Evolutionary conservation across 2,888 invertebrate species (phyloP), one percentile per base, ranked within the genome.

Genomic region (Flexamia atlantica): DNA sequence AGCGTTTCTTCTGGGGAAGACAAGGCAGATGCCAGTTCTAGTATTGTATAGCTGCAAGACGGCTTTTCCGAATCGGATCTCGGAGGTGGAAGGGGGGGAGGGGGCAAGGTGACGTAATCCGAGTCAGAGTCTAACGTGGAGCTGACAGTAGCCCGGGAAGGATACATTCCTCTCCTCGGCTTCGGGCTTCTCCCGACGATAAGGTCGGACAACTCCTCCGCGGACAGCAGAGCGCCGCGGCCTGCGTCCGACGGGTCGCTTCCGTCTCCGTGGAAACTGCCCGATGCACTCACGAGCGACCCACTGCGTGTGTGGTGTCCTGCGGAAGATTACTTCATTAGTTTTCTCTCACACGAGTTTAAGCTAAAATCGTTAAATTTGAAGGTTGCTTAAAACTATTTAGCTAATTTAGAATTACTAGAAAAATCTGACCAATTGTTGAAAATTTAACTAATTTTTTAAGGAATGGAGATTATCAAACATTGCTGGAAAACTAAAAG

Each of bases 71-170:
- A 84, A 20, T 84, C 84, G 14, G 84, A 79, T 30, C 84, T 40
- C 14, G 87, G 87, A 4, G 87, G 87, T 5, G 87, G 87, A 23
- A 84, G 82, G 50, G 86, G 88, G 9, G 88, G 88, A 10, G 88
- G 88, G 7, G 90, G 89, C 88, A 97, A 91, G 85, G 97, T 95
- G 0, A 97, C 97, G 89, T 97, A 97, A 90, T 97, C 97, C 36
- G 96, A 97, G 88, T 97, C 96, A 0, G 97, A 97, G 89, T 97
- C 97, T 88, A 97, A 92, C 0, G 96, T 97, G 87, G 95, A 94
- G 88, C 97, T 96, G 57, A 97, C 95, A 0, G 96, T 95, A 88
- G 96, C 95, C 28, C 94, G 91, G 0, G 93, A 93, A 0, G 94
- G 97, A 90, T 96, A 97, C 23, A 94, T 93, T 28, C 94, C 94